phyloP scores from a whole-genome alignment of 2,888 invertebrate species.

The Caenorhabditis plicata region DNA sequence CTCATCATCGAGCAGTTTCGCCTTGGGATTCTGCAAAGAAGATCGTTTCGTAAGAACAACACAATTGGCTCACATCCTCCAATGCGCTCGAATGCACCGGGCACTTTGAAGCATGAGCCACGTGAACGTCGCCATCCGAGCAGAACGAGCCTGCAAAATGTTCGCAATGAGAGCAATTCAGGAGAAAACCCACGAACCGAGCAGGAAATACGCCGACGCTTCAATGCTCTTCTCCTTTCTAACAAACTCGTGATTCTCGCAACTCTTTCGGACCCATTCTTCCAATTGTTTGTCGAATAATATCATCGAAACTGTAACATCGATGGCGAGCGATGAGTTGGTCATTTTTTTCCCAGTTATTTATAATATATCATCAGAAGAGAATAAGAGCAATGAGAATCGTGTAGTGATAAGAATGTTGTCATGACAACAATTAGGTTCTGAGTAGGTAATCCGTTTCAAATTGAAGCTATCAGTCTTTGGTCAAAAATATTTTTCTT shows the following conservation, averaged over 20 bases:
- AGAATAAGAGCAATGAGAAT: too few relatives aligned
- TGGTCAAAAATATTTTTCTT: too few relatives aligned
- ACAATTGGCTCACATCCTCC: constrained; percentile 32
- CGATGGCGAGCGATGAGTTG: constrained; percentile 24
- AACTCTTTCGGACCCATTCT: constrained; percentile 38
- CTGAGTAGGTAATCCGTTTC: too few relatives aligned
- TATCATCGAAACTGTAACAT: constrained; percentile 37
- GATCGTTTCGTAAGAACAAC: too few relatives aligned
- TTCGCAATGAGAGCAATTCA: not conserved
- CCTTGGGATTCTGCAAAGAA: constrained; percentile 16
- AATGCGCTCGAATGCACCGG: constrained; percentile 44
- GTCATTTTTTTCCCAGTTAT: too few relatives aligned
- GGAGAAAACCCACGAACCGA: constrained; percentile 12
- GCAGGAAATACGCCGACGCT: constrained; percentile 42
- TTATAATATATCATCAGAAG: too few relatives aligned
- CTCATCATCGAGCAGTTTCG: constrained; percentile 36
- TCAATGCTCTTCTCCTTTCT: constrained; percentile 33
- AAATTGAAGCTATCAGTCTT: too few relatives aligned
- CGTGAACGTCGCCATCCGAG: constrained; percentile 46
- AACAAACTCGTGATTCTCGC: constrained; percentile 32
- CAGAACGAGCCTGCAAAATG: constrained; percentile 28
- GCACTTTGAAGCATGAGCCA: constrained; percentile 46
- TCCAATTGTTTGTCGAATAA: constrained; percentile 42
- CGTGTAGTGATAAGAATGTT: too few relatives aligned
- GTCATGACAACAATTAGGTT: too few relatives aligned